Conservation (phyloP, 2,113 vertebrate species). For the Ondatra zibethicus region DNA sequence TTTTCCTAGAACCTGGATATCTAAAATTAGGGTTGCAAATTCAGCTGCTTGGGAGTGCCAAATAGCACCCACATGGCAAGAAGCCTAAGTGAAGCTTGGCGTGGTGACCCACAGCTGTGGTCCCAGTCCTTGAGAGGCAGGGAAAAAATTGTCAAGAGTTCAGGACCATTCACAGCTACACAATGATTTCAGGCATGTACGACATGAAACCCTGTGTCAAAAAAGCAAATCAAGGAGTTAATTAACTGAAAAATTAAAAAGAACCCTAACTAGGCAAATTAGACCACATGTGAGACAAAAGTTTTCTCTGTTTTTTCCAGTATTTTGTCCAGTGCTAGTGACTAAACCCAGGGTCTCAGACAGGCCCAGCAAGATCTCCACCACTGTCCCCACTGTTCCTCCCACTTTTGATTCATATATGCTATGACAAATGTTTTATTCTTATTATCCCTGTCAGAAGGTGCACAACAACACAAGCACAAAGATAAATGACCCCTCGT, state of each 20-base stretch:
- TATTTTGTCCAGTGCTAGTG: not conserved
- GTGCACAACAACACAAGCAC: slow-evolving; percentile 4
- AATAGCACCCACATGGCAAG: not conserved
- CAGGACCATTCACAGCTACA: not conserved
- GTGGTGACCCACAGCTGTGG: too few species aligned
- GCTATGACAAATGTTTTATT: not conserved
- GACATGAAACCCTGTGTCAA: not conserved
- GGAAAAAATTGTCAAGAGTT: not conserved
- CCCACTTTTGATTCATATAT: not conserved
- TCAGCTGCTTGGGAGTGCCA: not conserved
- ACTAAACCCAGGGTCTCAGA: not conserved
- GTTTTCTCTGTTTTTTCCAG: not conserved
- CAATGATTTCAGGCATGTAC: too few species aligned
- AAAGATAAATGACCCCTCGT: not conserved
- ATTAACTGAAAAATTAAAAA: not conserved
- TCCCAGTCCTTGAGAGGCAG: not conserved
- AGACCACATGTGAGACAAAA: not conserved
- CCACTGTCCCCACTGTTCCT: not conserved
- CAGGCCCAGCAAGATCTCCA: not conserved
- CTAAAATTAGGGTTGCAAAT: not conserved
- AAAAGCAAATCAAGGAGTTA: not conserved
- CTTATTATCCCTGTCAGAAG: not conserved
- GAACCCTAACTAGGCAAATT: not conserved
- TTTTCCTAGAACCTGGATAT: not conserved
- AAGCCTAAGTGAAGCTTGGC: not conserved